Evolutionary conservation across 1,140 invertebrate genomes (phyloP).

Genomic region (Zaprionus nigranus): DNA sequence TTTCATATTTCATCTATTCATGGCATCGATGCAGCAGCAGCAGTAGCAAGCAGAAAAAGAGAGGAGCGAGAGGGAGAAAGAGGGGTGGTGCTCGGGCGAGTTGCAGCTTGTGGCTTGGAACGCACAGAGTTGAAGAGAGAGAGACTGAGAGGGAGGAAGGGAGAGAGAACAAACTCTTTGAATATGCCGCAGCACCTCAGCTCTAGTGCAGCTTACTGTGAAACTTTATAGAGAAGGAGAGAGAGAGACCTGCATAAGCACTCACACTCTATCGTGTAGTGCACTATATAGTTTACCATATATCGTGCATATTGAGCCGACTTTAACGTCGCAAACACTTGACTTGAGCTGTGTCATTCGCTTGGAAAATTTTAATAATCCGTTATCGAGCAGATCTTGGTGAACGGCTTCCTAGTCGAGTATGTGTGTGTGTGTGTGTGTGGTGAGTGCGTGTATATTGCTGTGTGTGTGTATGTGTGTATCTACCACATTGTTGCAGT

Average conservation of each 20-base stretch:
- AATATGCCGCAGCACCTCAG: slow-evolving; percentile 7
- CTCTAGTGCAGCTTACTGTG: not conserved
- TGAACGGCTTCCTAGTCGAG: not conserved
- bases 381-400: slow-evolving; percentile 62
- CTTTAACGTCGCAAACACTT: slow-evolving; percentile 50
- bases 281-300: not conserved
- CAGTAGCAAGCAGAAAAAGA: slow-evolving; percentile 9
- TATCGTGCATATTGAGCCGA: not conserved
- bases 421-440: slow-evolving; percentile 14
- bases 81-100: not conserved
- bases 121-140: not conserved
- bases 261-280: not conserved
- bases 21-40: slow-evolving; percentile 27
- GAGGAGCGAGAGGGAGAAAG: not conserved
- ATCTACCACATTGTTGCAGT: slow-evolving; percentile 65
- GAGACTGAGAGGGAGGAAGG: not conserved
- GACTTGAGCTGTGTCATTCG: slow-evolving; percentile 64
- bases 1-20: slow-evolving; percentile 59
- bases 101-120: not conserved
- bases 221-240: slow-evolving; percentile 61
- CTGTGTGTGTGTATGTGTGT: slow-evolving; percentile 15
- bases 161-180: not conserved
- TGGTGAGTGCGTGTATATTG: slow-evolving; percentile 10
- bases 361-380: slow-evolving; percentile 81
- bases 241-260: slow-evolving; percentile 17